These are phyloP conservation scores for Lycaon pictus DNA, from an alignment of 2,113 vertebrate species.

Conservation along the genomic window DNA sequence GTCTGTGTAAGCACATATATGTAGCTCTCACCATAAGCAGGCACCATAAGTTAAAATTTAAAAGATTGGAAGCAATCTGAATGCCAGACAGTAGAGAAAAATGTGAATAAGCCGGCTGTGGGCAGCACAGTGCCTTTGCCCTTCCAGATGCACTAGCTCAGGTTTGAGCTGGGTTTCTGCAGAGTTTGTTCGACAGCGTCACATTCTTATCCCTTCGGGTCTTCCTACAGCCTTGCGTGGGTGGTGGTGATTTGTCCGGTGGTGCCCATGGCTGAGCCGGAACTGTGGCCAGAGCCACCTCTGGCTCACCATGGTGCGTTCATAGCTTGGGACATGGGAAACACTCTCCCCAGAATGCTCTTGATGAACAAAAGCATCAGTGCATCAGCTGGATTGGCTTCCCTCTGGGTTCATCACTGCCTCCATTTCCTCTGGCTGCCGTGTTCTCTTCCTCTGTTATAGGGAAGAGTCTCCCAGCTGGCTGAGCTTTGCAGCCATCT, in stretches of 20 bases:
- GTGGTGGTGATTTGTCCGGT: neutral
- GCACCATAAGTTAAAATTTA: neutral
- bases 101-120: neutral
- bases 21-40: neutral
- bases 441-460: neutral
- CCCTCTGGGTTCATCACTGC: neutral
- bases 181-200: neutral
- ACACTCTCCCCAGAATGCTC: neutral
- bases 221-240: rapidly evolving
- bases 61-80: neutral
- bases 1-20: neutral
- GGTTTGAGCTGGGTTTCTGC: neutral
- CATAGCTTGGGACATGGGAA: neutral
- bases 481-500: no score
- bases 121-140: neutral
- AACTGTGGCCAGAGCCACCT: no score
- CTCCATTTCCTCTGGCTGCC: neutral
- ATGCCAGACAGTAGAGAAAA: neutral
- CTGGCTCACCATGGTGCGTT: neutral
- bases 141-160: neutral
- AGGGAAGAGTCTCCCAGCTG: neutral
- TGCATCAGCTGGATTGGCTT: rapidly evolving
- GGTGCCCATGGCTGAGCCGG: neutral
- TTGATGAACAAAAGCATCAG: neutral
- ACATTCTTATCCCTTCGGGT: neutral